Evolutionary conservation across 2,113 vertebrate genomes (phyloP), one percentile per base, ranked within the genome.

Genomic region (Catharus bicknelli): DNA sequence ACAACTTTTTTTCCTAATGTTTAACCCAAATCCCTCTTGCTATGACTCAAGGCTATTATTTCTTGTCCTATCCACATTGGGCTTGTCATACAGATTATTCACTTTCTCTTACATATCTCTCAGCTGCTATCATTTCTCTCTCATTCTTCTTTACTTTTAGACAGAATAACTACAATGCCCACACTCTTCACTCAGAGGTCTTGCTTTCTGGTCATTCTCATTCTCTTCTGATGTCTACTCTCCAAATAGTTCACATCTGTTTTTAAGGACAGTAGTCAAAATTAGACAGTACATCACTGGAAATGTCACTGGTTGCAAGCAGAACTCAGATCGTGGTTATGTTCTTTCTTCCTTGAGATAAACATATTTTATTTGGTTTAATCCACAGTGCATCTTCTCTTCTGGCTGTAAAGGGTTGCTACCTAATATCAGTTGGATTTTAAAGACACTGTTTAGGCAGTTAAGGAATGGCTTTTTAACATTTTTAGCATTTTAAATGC

Each of bases 51-150:
- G 67, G 32, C 42, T 95, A 47, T 83, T 93, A 93, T 50, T 88
- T 73, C 95, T 95, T 93, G 72, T 91, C 85, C 68, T 96, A 91
- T 74, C 32, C 95, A 95, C 93, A 83, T 63, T 90, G 90, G 95
- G 79, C 82, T 95, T 95, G 95, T 95, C 55, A 51, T 88, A 91
- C 88, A 85, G 82, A 70, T 90, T 91, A 94, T 95, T 91, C 82
- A 54, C 62, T 85, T 91, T 77, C 59, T 69, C 75, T 95, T 94
- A 95, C 93, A 94, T 90, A 58, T 79, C 48, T 94, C 72, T 88
- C 55, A 83, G 55, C 72, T 90, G 32, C 63, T 77, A 74, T 43
- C 1, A 70, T 88, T 90, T 91, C 18, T 85, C 17, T 84, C 58
- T 84, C 43, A 53, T 32, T 58, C 50, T 59, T 92, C 93, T 67